phyloP scores from a whole-genome alignment of 2,797 vertebrate genomes.

The Poecilia wingei region DNA sequence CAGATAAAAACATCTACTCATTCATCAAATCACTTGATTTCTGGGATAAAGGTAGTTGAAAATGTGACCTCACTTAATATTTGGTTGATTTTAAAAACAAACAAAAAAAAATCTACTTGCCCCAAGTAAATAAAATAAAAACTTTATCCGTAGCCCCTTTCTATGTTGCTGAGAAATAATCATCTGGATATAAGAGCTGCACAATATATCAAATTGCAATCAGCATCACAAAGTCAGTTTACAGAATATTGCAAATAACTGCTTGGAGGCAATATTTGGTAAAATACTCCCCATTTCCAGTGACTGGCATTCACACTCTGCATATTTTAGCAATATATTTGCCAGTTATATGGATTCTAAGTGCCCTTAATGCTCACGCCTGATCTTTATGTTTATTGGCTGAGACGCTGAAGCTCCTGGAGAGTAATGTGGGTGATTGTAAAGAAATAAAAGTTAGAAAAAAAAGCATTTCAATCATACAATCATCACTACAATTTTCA shows the following conservation, averaged over 20 bases:
- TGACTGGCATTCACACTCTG: background rate
- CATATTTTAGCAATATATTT: background rate
- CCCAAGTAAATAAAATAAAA: background rate
- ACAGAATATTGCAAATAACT: background rate
- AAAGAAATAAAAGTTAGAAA: background rate
- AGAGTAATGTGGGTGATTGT: background rate
- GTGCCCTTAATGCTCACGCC: background rate
- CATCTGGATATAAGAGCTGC: background rate
- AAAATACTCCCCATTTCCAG: background rate
- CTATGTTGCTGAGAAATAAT: background rate
- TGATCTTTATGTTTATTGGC: background rate
- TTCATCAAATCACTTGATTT: background rate
- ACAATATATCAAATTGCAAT: background rate
- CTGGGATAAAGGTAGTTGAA: background rate
- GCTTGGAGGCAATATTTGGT: background rate
- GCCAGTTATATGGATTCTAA: background rate
- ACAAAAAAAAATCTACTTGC: background rate
- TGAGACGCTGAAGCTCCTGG: background rate
- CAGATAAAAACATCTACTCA: background rate
- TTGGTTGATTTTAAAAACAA: background rate
- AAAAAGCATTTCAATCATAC: background rate
- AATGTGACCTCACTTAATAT: background rate
- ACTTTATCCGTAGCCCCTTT: background rate
- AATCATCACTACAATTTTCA: background rate
- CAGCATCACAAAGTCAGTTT: background rate